Evolutionary conservation across 2,113 vertebrate genomes (phyloP), one percentile per base, ranked within the genome.

Genomic region (Menura novaehollandiae): DNA sequence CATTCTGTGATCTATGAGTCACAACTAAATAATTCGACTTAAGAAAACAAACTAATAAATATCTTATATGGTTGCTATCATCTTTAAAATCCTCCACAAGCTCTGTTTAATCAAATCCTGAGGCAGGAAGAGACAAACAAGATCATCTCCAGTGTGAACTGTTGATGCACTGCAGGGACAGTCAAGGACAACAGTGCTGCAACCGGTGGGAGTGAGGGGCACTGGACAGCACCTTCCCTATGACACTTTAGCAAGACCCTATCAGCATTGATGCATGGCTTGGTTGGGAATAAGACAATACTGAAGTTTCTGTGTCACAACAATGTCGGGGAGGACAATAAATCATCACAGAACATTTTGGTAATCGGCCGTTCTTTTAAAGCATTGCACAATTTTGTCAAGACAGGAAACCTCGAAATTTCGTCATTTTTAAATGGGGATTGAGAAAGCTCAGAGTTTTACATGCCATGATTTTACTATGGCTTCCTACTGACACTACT

Each of bases 361-460:
- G 66, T 43, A 86, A 77, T 35, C 1, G 15, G 64, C 13, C 47
- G 18, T 73, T 93, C 81, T 51, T 97, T 63, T 67, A 94, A 96
- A 51, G 44, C 2, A 41, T 44, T 88, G 88, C 75, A 93, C 69
- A 92, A 91, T 73, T 89, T 64, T 91, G 28, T 73, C 83, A 95
- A 91, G 90, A 68, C 32, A 88, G 85, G 81, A 96, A 93, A 88
- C 69, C 52, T 58, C 41, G 1, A 44, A 26, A 49, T 95, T 85
- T 95, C 67, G 1, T 93, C 35, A 95, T 67, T 94, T 90, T 94
- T 86, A 85, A 97, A 76, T 63, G 37, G 24, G 68, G 52, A 87
- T 85, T 93, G 59, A 44, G 78, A 93, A 89, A 86, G 71, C 89
- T 91, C 53, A 24, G 75, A 67, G 74, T 92, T 93, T 78, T 85